phyloP scores from a whole-genome alignment of 2,797 vertebrate genomes.

The Propithecus deckenii region DNA sequence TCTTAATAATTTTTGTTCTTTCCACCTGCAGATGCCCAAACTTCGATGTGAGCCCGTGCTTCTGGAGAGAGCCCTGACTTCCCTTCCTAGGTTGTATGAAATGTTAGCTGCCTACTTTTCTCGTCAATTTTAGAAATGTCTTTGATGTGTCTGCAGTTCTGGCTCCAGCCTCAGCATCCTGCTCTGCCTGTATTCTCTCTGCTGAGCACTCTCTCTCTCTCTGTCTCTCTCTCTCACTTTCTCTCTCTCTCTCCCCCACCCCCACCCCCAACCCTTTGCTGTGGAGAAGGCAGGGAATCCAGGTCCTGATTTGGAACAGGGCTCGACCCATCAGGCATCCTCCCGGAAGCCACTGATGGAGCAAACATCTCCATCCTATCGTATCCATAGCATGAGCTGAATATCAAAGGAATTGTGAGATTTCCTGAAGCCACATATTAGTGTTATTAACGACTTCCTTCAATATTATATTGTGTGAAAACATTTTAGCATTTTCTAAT shows the following conservation, averaged over 20 bases:
- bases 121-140: background rate
- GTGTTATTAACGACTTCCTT: background rate
- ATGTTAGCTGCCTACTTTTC: background rate
- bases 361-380: background rate
- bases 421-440: background rate
- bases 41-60: background rate
- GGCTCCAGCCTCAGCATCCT: background rate
- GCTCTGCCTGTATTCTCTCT: background rate
- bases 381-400: background rate
- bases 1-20: conserved; percentile 16
- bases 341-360: background rate
- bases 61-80: background rate
- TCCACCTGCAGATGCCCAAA: background rate
- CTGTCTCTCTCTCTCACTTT: background rate
- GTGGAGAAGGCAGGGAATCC: background rate
- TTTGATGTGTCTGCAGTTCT: background rate
- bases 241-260: background rate
- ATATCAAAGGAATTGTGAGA: background rate
- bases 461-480: conserved; percentile 8
- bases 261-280: too few species aligned
- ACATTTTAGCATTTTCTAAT: conserved; percentile 14
- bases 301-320: background rate
- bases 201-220: background rate
- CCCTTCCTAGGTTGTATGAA: background rate
- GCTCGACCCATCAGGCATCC: background rate